These are phyloP conservation scores for Tragelaphus imberbis DNA, from an alignment of 2,113 vertebrate species.

Conservation along the genomic window DNA sequence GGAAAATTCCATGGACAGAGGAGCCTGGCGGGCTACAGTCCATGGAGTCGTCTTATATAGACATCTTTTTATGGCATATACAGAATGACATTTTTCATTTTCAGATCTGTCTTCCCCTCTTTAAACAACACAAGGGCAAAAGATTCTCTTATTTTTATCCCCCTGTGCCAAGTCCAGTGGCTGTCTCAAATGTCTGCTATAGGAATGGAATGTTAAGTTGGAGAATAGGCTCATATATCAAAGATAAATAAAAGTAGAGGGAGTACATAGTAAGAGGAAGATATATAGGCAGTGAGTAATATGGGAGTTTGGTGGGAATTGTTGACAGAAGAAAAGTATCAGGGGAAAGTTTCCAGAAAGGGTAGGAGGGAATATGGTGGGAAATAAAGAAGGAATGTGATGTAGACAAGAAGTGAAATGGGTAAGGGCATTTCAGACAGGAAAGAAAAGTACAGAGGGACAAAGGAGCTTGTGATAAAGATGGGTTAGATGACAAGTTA, in stretches of 20 bases:
- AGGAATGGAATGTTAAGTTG: neutral
- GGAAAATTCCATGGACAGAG: neutral
- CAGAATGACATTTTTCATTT: neutral
- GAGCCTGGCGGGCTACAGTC: neutral
- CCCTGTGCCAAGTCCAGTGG: neutral
- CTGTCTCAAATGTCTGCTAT: neutral
- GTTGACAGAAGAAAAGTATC: neutral
- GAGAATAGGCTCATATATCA: neutral
- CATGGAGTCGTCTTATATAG: fast-evolving
- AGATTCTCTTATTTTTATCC: neutral
- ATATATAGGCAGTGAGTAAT: neutral
- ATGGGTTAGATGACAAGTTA: neutral
- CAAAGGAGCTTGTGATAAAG: neutral
- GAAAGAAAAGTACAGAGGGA: neutral
- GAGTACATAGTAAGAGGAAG: neutral
- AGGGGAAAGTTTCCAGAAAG: neutral
- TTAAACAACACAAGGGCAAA: neutral
- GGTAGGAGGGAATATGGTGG: neutral
- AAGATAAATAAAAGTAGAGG: neutral
- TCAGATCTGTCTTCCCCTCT: neutral
- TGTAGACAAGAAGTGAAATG: neutral
- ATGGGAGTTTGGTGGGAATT: neutral
- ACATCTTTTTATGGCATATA: neutral
- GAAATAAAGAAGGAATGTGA: neutral
- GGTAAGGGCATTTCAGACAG: neutral